phyloP scores from a whole-genome alignment of 2,888 invertebrate species.

The Lepas anatifera region DNA sequence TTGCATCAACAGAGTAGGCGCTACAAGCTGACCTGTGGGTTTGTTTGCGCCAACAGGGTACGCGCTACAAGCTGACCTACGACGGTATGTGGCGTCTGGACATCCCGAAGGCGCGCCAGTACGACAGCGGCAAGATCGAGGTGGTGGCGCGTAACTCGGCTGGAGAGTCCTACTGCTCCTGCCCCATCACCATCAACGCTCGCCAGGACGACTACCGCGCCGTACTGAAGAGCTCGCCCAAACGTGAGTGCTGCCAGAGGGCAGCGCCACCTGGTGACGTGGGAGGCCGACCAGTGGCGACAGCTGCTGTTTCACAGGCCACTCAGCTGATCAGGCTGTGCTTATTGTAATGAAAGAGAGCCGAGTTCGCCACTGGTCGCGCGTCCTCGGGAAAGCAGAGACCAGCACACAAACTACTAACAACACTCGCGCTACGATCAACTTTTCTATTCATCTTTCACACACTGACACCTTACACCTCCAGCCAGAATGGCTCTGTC shows the following conservation, averaged over 20 bases:
- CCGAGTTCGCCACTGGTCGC: background rate
- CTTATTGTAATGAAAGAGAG: too few species aligned
- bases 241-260: conserved; percentile 60
- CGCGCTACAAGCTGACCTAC: conserved; percentile 88
- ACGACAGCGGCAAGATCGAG: conserved; percentile 92
- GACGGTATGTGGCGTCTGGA: conserved; percentile 99
- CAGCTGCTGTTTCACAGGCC: too few species aligned
- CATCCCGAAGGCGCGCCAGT: conserved; percentile 91
- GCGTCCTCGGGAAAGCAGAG: background rate
- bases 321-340: too few species aligned
- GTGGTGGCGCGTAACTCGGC: conserved; percentile 89
- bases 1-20: too few species aligned
- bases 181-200: conserved; percentile 72
- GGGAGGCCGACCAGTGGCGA: too few species aligned
- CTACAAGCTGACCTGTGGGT: too few species aligned
- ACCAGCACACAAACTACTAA: conserved; percentile 10
- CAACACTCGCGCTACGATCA: background rate
- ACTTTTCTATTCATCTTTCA: too few species aligned
- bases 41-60: conserved; percentile 59
- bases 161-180: conserved; percentile 82
- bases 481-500: background rate
- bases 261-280: too few species aligned
- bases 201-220: conserved; percentile 82
- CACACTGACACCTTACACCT: background rate
- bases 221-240: conserved; percentile 84